Evolutionary conservation across 2,113 vertebrate species (phyloP), one percentile per base, ranked within the genome.

Genomic region (Nibea coibor): DNA sequence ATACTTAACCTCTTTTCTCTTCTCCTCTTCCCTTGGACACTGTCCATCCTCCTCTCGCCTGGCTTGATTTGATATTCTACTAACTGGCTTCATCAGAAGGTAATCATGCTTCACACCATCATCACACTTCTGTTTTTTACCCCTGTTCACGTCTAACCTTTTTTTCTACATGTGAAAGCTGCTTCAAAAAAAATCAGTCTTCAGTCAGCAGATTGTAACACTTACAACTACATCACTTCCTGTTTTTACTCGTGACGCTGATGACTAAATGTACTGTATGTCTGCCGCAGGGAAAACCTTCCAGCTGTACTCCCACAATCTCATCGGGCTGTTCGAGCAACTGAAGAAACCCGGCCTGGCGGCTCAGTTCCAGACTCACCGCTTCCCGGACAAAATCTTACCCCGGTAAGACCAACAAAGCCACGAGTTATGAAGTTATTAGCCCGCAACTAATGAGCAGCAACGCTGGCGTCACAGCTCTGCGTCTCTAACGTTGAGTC

Each of bases 281-380:
- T 66, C 35, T 91, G 76, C 94, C 93, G 0, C 83, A 99, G 98
- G 98, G 78, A 99, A 97, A 95, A 96, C 96, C 15, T 98, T 98
- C 94, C 98, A 99, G 84, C 96, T 99, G 67, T 99, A 99, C 89
- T 98, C 98, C 81, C 98, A 99, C 87, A 99, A 99, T 88, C 95
- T 99, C 82, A 97, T 98, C 80, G 98, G 97, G 48, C 95, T 98
- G 90, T 99, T 99, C 85, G 98, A 99, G 94, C 98, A 99, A 96
- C 96, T 98, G 87, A 98, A 95, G 93, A 99, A 99, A 76, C 97
- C 97, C 16, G 98, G 98, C 85, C 93, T 99, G 75, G 98, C 97
- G 8, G 96, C 97, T 87, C 98, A 99, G 72, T 98, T 99, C 72
- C 98, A 98, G 87, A 99, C 97, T 35, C 98, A 99, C 58, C 95